Percentiles rank a stretch among this genome's conserved stretches.
phyloP scores from a whole-genome alignment of 2,113 vertebrate genomes.

The Prionailurus bengalensis region DNA sequence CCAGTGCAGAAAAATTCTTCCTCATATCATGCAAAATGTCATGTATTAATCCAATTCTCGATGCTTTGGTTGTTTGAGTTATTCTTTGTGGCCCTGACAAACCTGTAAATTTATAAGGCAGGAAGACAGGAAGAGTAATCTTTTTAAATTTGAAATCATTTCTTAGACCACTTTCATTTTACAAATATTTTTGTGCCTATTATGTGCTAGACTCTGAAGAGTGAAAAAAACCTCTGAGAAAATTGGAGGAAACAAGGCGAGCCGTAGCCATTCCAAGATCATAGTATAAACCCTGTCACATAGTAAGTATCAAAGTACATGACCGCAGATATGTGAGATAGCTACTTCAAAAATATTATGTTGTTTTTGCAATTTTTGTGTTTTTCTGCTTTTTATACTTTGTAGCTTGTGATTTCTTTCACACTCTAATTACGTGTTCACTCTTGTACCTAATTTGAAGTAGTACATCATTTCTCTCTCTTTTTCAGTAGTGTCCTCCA shows the following conservation, averaged over 20 bases:
- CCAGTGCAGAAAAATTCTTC: neutral
- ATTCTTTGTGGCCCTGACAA: neutral
- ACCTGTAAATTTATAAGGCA: neutral
- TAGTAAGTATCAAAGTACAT: neutral
- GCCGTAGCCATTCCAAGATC: neutral
- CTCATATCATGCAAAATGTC: neutral
- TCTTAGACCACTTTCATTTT: neutral
- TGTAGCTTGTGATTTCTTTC: neutral
- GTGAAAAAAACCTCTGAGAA: neutral
- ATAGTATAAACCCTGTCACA: accelerated
- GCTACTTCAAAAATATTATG: neutral
- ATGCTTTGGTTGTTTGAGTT: neutral
- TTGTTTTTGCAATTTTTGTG: neutral
- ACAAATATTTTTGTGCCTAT: neutral
- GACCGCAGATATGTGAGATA: neutral
- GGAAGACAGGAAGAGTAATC: neutral
- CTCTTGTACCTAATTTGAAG: neutral
- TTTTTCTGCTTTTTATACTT: neutral
- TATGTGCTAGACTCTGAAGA: no score
- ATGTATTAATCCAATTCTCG: neutral
- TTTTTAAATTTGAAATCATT: neutral
- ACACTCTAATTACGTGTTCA: neutral
- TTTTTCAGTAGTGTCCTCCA: neutral
- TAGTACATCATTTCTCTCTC: neutral
- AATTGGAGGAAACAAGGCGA: neutral